A percentile compares a stretch with the other conserved stretches of the same genome.
These are phyloP conservation scores for Coecobrya sp. DNA, from an alignment of 2,888 invertebrate species.

Conservation along the genomic window DNA sequence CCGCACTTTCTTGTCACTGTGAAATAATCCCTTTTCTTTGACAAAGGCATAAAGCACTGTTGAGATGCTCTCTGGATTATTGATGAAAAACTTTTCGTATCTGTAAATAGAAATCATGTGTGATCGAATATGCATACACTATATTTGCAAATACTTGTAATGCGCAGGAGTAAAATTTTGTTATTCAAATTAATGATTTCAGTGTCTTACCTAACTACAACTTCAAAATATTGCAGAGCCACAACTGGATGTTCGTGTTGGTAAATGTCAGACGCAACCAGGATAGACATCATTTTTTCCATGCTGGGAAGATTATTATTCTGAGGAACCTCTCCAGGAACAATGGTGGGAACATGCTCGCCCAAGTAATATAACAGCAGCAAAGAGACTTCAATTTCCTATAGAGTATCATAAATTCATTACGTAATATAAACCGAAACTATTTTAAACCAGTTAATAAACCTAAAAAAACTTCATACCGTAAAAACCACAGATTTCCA, in stretches of 20 bases:
- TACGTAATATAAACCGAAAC: too few relatives aligned
- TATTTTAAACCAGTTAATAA: neutral
- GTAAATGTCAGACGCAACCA: conserved; percentile 88
- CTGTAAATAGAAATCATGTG: conserved; percentile 87
- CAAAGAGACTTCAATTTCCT: conserved; percentile 89
- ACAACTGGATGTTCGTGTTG: conserved; percentile 88
- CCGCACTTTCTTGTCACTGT: conserved; percentile 88
- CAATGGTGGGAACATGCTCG: conserved; percentile 87
- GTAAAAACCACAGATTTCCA: neutral
- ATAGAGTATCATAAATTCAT: conserved; percentile 6
- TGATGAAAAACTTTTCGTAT: conserved; percentile 89
- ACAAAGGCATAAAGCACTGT: conserved; percentile 88
- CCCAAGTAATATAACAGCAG: conserved; percentile 89
- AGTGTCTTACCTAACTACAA: conserved; percentile 76
- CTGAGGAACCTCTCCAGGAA: conserved; percentile 77
- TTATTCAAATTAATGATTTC: neutral
- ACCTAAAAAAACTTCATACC: neutral
- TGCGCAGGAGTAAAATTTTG: too few relatives aligned
- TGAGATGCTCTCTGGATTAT: conserved; percentile 88
- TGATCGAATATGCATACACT: too few relatives aligned
- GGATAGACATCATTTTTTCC: conserved; percentile 88
- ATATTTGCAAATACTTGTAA: too few relatives aligned
- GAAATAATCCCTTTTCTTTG: conserved; percentile 89
- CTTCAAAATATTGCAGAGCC: conserved; percentile 88
- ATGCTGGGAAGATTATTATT: conserved; percentile 80